Evolutionary conservation across 1,140 invertebrate species (phyloP).

Genomic region (Ceratina australensis): DNA sequence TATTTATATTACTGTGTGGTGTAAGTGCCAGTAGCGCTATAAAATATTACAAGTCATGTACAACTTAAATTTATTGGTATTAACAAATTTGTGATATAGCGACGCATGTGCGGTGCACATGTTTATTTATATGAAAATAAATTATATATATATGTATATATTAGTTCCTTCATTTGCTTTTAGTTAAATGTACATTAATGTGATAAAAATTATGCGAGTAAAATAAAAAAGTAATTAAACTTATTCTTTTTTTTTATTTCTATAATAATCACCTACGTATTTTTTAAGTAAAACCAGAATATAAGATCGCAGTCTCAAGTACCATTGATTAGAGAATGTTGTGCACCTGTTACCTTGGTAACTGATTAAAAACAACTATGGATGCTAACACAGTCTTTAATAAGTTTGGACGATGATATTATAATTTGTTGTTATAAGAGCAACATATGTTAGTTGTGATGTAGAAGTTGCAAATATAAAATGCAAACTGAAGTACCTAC

Average conservation of each 20-base stretch:
- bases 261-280: no score
- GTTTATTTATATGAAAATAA: slow-evolving; percentile 32
- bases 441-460: slow-evolving; percentile 40
- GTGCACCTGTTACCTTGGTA: slow-evolving; percentile 54
- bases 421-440: slow-evolving; percentile 39
- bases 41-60: background rate
- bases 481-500: slow-evolving; percentile 77
- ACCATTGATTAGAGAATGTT: slow-evolving; percentile 53
- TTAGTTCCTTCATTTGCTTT: background rate
- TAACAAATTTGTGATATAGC: slow-evolving; percentile 8
- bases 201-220: background rate
- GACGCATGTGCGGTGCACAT: slow-evolving; percentile 22
- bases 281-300: slow-evolving; percentile 2
- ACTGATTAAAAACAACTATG: slow-evolving; percentile 67
- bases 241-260: slow-evolving; percentile 10
- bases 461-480: slow-evolving; percentile 60
- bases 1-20: slow-evolving; percentile 12
- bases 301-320: background rate
- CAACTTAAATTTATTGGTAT: slow-evolving; percentile 4
- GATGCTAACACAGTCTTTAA: slow-evolving; percentile 50
- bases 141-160: background rate
- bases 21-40: background rate
- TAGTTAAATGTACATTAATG: no score
- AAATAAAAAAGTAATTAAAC: slow-evolving; percentile 32
- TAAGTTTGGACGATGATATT: slow-evolving; percentile 35